Evolutionary conservation across 2,113 vertebrate species (phyloP), one percentile per base, ranked within the genome.

Genomic region (Lucifuga dentata): DNA sequence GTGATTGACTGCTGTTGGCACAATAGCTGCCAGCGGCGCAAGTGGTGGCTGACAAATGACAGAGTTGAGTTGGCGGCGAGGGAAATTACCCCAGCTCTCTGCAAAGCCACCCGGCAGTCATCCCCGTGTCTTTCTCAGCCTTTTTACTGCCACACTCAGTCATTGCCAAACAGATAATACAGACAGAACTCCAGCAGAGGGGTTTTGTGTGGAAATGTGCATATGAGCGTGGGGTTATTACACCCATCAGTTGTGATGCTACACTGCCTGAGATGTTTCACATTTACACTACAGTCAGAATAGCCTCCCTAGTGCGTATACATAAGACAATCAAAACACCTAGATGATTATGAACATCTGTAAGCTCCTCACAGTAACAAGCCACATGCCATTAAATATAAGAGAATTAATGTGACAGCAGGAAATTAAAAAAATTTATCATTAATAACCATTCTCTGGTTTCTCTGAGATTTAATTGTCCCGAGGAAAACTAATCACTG

Each of bases 1-100:
- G 43, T 87, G 86, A 88, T 86, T 87, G 91, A 93, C 89, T 91
- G 89, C 75, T 83, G 84, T 89, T 89, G 89, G 88, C 89, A 89
- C 81, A 84, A 86, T 80, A 63, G 83, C 88, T 91, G 89, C 90
- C 88, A 90, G 71, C 58, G 45, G 70, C 71, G 73, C 83, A 87
- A 88, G 82, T 76, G 70, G 85, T 63, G 69, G 76, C 86, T 92
- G 91, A 92, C 86, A 91, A 92, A 90, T 78, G 83, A 84, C 74
- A 39, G 67, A 76, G 73, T 70, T 39, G 78, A 68, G 81, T 81
- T 75, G 63, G 85, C 68, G 63, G 72, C 67, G 36, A 80, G 87
- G 90, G 88, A 91, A 92, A 92, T 92, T 90, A 92, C 81, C 49
- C 80, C 56, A 17, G 73, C 80, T 83, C 75, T 83, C 70, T 55